Evolutionary conservation across 2,113 vertebrate species (phyloP), one percentile per base, ranked within the genome.

Genomic region (Piprites chloris): DNA sequence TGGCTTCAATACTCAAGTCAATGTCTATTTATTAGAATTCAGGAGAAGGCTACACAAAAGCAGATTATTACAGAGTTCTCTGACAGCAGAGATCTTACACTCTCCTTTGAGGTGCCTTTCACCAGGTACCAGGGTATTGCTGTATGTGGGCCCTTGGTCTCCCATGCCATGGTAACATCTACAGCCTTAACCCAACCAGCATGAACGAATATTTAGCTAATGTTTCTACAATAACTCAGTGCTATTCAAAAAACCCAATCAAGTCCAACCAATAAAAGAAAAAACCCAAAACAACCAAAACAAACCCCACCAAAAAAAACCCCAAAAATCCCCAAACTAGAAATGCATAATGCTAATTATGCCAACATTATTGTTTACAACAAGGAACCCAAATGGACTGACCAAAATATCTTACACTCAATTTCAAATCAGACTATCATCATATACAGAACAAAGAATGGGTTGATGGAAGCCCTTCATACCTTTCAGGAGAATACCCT

Each of bases 401-500:
- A 82, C 2, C 0, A 18, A 63, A 87, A 11, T 41, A 87, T 73
- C 89, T 96, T 55, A 94, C 74, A 95, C 59, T 83, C 11, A 4
- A 59, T 87, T 69, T 79, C 75, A 87, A 93, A 93, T 87, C 90
- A 97, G 50, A 91, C 87, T 92, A 94, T 85, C 84, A 95, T 44
- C 85, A 95, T 83, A 95, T 68, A 94, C 85, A 94, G 82, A 94
- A 96, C 78, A 96, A 96, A 93, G 81, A 96, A 96, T 1, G 2
- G 90, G 93, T 85, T 93, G 94, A 96, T 55, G 93, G 94, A 94
- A 96, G 94, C 96, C 94, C 94, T 96, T 87, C 95, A 50, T 94
- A 95, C 95, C 95, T 97, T 96, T 93, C 85, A 96, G 94, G 74
- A 96, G 89, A 97, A 96, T 96, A 97, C 95, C 95, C 91, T 96